These are phyloP conservation scores for Siniperca scherzeri DNA, from an alignment of 2,797 vertebrate genomes.

Conservation along the genomic window DNA sequence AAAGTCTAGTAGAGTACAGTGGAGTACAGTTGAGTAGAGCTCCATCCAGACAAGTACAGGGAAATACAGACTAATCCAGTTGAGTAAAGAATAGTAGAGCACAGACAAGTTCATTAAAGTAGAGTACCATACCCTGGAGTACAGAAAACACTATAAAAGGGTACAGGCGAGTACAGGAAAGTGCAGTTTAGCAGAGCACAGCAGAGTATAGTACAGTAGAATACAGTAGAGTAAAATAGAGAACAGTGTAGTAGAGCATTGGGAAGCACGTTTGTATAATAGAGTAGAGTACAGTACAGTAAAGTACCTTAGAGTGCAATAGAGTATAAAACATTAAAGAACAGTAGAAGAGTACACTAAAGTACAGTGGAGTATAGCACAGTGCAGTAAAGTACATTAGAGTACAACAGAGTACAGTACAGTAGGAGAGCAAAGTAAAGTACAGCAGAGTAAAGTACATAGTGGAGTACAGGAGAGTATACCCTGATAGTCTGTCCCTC, in stretches of 20 bases:
- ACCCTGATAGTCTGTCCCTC: conserved; percentile 89
- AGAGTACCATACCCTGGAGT: rapidly evolving
- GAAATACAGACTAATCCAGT: not conserved
- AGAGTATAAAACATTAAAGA: not conserved
- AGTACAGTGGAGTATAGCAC: not conserved
- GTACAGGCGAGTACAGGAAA: not conserved
- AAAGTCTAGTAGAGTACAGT: not conserved
- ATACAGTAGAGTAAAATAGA: no score
- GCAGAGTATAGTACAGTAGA: not conserved
- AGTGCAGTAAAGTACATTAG: not conserved
- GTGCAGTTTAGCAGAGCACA: not conserved
- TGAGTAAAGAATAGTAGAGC: not conserved
- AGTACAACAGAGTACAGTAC: not conserved
- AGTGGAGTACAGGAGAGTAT: not conserved
- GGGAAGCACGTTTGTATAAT: no score
- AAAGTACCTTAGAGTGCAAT: not conserved
- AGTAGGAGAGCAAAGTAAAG: not conserved
- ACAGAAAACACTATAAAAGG: not conserved
- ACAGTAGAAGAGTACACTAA: not conserved
- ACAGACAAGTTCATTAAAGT: not conserved
- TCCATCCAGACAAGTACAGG: not conserved
- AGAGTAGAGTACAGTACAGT: not conserved
- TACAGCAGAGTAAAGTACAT: rapidly evolving
- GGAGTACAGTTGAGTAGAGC: not conserved
- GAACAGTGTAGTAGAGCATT: not conserved